Conservation (phyloP, 2,888 invertebrate genomes). For the Mesorhabditis belari region DNA sequence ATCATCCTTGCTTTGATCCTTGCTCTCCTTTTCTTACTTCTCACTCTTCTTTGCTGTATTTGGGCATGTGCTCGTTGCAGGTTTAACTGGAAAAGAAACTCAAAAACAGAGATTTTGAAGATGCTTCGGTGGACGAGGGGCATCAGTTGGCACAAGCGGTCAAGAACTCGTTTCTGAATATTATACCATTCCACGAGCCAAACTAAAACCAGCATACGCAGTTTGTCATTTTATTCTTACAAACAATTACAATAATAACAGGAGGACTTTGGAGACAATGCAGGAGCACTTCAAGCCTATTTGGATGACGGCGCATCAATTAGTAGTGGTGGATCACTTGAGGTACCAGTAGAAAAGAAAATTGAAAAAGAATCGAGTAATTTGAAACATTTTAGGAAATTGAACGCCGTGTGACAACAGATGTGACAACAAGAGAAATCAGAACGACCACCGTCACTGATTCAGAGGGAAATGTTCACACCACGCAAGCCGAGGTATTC, state of each 20-base stretch:
- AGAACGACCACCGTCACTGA: constrained; percentile 33
- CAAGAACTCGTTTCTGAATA: constrained; percentile 31
- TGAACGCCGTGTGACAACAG: constrained; percentile 48
- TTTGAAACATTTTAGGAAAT: too few relatives aligned
- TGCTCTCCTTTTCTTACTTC: constrained; percentile 50
- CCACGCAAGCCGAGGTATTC: not conserved
- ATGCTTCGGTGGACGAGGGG: constrained; percentile 33
- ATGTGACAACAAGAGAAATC: constrained; percentile 42
- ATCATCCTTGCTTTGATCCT: constrained; percentile 44
- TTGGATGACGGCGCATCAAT: constrained; percentile 35
- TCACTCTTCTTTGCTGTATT: constrained; percentile 44
- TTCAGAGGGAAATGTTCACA: constrained; percentile 26
- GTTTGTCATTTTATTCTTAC: not conserved
- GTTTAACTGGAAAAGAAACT: constrained; percentile 4
- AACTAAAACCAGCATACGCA: constrained; percentile 24
- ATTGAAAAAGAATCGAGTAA: too few relatives aligned
- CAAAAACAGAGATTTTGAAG: not conserved
- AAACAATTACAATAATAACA: not conserved
- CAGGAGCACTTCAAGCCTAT: constrained; percentile 27
- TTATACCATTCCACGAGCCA: constrained; percentile 45
- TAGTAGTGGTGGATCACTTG: constrained; percentile 27
- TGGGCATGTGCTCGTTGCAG: constrained; percentile 33
- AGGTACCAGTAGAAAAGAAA: too few relatives aligned
- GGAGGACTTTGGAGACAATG: constrained; percentile 12
- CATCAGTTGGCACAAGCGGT: constrained; percentile 18